Evolutionary conservation across 2,888 invertebrate species (phyloP).

Genomic region (Drosophila demipolita): DNA sequence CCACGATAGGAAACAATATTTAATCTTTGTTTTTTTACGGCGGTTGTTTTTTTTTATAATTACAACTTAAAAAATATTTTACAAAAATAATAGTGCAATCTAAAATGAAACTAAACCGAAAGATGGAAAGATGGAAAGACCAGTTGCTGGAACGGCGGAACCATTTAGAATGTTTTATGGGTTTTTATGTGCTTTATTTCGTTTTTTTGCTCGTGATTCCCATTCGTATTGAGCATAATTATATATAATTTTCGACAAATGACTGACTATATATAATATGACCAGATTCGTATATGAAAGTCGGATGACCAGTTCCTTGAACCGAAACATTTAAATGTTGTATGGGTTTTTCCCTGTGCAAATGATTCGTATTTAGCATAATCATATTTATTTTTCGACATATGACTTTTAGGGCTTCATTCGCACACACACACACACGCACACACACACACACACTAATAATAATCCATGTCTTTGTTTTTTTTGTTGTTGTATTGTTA

Average conservation of each 20-base stretch:
- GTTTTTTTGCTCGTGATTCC: no score
- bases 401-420: constrained; percentile 7
- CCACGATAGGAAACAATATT: no score
- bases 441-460: not conserved
- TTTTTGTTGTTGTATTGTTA: constrained; percentile 83
- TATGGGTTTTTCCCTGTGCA: not conserved
- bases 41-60: no score
- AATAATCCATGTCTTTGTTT: not conserved
- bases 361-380: not conserved
- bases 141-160: no score
- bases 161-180: no score
- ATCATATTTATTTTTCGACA: constrained; percentile 8
- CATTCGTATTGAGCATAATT: not conserved
- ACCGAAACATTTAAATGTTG: not conserved
- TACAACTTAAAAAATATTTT: no score
- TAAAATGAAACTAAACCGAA: no score
- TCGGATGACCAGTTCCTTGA: not conserved
- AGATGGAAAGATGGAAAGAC: no score
- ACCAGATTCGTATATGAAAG: not conserved
- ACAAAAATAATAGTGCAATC: no score
- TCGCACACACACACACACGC: not conserved
- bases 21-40: no score
- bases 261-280: not conserved
- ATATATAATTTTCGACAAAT: not conserved
- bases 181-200: no score